Conservation (phyloP, 2,797 vertebrate species). For the Thalassophryne amazonica region DNA sequence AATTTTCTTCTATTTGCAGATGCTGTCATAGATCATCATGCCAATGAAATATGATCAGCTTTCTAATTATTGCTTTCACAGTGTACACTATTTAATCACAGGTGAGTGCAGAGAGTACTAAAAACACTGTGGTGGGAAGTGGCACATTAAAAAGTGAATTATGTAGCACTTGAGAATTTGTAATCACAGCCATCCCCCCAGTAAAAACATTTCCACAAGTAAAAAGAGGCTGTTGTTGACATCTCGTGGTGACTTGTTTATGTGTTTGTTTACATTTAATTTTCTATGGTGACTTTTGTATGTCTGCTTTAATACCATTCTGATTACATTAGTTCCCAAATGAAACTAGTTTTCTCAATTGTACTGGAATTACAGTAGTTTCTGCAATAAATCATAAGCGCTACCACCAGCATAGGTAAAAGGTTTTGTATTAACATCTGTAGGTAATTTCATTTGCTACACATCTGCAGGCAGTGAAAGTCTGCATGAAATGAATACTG, state of each 20-base stretch:
- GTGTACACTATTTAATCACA: slow-evolving; percentile 14
- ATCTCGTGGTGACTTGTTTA: slow-evolving; percentile 26
- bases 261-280: too few relatives aligned
- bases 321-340: too few relatives aligned
- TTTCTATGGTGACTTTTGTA: too few relatives aligned
- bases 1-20: slow-evolving; percentile 46
- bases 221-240: slow-evolving; percentile 19
- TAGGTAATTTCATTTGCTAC: slow-evolving; percentile 60
- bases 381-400: slow-evolving; percentile 49
- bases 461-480: slow-evolving; percentile 69
- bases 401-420: slow-evolving; percentile 56
- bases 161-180: slow-evolving; percentile 9
- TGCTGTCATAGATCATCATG: slow-evolving; percentile 14
- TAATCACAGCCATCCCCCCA: slow-evolving; percentile 18
- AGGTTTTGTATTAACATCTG: slow-evolving; percentile 71
- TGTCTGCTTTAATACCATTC: too few relatives aligned
- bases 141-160: not conserved
- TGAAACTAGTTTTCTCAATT: slow-evolving; percentile 7
- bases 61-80: slow-evolving; percentile 29
- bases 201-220: slow-evolving; percentile 29
- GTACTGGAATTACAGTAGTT: slow-evolving; percentile 43
- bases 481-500: slow-evolving; percentile 68
- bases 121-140: too few relatives aligned
- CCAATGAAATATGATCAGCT: slow-evolving; percentile 6
- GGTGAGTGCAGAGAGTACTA: too few relatives aligned